Conservation (phyloP, 2,113 vertebrate genomes). For the Lepus europaeus region DNA sequence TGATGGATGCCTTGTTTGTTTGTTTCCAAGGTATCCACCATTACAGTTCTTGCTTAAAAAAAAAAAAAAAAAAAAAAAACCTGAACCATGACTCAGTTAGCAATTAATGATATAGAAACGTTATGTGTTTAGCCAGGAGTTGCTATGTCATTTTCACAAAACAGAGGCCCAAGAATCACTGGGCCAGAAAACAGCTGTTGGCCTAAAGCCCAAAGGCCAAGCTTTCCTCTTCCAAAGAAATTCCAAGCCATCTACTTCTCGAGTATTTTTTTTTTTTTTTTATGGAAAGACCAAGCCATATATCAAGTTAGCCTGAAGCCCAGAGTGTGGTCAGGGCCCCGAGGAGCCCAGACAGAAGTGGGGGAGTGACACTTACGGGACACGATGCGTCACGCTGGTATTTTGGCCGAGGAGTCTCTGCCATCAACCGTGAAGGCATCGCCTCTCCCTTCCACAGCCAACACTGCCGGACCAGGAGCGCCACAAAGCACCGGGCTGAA, state of each 20-base stretch:
- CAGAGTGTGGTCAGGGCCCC: not conserved
- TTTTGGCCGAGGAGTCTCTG: fast-evolving
- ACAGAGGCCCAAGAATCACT: constrained; percentile 28
- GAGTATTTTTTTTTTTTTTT: not conserved
- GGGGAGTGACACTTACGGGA: fast-evolving
- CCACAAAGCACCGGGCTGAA: not conserved
- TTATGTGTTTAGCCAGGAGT: not conserved
- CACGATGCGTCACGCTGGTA: fast-evolving
- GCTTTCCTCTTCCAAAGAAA: not conserved
- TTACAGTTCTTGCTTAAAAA: not conserved
- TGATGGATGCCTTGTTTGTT: constrained; percentile 53
- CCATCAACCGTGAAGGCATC: fast-evolving
- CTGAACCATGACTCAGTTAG: not conserved
- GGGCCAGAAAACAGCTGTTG: not conserved
- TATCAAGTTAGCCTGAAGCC: not conserved
- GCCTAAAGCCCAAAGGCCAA: not conserved
- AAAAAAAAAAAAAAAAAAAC: constrained; percentile 57
- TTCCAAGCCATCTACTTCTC: not conserved
- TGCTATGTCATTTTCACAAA: constrained; percentile 29
- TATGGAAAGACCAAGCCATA: not conserved
- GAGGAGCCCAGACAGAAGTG: not conserved
- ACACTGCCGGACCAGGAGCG: not conserved
- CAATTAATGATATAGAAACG: not conserved
- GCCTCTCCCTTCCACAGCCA: not conserved
- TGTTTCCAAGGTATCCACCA: constrained; percentile 73